Conservation (phyloP, 2,888 invertebrate species). For the Drosophila longiperda region DNA sequence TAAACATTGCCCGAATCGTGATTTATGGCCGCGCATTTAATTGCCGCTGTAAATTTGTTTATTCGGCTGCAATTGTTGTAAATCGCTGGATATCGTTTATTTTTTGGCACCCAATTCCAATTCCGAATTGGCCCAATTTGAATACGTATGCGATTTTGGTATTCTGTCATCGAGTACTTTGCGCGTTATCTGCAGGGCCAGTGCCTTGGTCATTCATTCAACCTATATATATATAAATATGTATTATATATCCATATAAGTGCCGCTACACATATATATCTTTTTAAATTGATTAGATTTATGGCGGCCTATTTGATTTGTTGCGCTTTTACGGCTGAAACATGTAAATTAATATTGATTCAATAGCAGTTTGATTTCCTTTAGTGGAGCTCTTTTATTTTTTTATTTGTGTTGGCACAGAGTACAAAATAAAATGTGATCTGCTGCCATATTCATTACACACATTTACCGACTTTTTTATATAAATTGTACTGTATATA, state of each 20-base stretch:
- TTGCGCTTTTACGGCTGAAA: constrained; percentile 13
- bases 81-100: constrained; percentile 32
- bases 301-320: constrained; percentile 46
- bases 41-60: constrained; percentile 64
- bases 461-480: background rate
- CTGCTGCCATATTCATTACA: background rate
- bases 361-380: background rate
- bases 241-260: background rate
- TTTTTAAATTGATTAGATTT: constrained; percentile 62
- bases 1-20: constrained; percentile 58
- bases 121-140: constrained; percentile 33
- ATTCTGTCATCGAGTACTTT: constrained; percentile 12
- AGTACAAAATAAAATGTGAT: background rate
- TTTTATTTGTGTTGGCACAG: background rate
- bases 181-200: constrained; percentile 8
- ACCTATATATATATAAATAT: background rate
- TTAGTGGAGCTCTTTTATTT: background rate
- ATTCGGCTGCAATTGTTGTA: constrained; percentile 56
- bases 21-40: constrained; percentile 58
- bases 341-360: constrained; percentile 22
- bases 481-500: background rate
- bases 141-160: constrained; percentile 34
- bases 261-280: constrained; percentile 20
- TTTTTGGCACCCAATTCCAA: constrained; percentile 35
- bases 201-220: constrained; percentile 34